Evolutionary conservation across 2,888 invertebrate species (phyloP), one percentile per base, ranked within the genome.

Genomic region (Ectemnius cavifrons): DNA sequence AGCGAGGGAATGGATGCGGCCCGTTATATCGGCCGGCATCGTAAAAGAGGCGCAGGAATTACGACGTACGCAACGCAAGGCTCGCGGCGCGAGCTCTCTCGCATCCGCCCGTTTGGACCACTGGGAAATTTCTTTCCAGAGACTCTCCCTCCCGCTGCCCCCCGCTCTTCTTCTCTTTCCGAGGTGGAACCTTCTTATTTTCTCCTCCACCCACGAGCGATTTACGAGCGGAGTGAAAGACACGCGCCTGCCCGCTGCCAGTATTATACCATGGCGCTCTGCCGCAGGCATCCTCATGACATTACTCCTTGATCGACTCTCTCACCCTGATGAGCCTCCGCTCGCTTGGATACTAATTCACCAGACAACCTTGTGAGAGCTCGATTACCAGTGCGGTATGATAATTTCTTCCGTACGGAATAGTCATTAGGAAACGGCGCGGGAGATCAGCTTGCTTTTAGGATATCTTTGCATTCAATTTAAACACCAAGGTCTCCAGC

Each of bases 151-250:
- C 73, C 66, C 62, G n/a, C 60, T 23, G 28, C 74, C 67, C 27
- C 5, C 16, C 71, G 56, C 63, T 23, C 23, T 23, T 3, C 23
- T 3, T 23, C 23, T 23, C 56, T 63, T 56, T 37, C 49, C 64
- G 67, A 69, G 57, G 37, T 11, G 37, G 37, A 8, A 37, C 67
- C 61, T 61, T 69, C 67, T 75, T 68, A 73, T 74, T 83, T 58
- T 72, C 71, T 69, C 64, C 58, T 85, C 82, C 86, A 86, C 86
- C 85, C 84, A 84, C 86, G 79, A 78, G 68, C 79, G 81, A 84
- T 85, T 82, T 84, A 84, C 74, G 83, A 80, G 77, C 69, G 71
- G 70, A 72, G 78, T 71, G 77, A 85, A 78, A 85, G 84, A 85
- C 86, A 83, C 84, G 80, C 84, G 81, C 70, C 75, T 63, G 75